Conservation (phyloP, 1,140 invertebrate genomes). For the Leptinotarsa texana region DNA sequence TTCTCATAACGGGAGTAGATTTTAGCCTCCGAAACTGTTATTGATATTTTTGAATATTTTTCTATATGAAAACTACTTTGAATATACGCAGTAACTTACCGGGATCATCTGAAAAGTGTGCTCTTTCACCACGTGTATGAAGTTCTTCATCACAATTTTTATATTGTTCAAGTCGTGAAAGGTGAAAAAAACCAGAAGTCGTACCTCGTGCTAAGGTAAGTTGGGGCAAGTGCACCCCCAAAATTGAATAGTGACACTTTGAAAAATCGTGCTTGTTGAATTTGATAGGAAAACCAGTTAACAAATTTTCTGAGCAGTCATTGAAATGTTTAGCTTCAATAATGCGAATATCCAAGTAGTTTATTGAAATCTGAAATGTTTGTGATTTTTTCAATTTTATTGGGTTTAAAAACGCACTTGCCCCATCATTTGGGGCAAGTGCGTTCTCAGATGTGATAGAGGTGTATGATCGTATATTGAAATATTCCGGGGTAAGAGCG, state of each 20-base stretch:
- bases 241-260: constrained; percentile 9
- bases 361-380: constrained; percentile 19
- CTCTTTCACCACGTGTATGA: too few species aligned
- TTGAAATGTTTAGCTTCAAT: constrained; percentile 9
- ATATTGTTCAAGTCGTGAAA: too few species aligned
- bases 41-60: too few species aligned
- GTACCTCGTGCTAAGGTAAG: constrained; percentile 4
- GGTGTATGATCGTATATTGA: constrained; percentile 17
- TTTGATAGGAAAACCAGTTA: constrained; percentile 14
- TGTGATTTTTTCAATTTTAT: constrained; percentile 21
- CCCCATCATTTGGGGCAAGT: constrained; percentile 20
- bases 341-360: constrained; percentile 10
- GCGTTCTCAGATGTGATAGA: constrained; percentile 12
- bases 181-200: too few species aligned
- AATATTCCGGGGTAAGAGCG: constrained; percentile 23
- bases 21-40: too few species aligned
- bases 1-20: too few species aligned
- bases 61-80: too few species aligned
- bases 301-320: constrained; percentile 10
- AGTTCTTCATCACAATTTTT: too few species aligned
- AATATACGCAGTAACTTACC: too few species aligned
- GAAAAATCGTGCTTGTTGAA: constrained; percentile 10
- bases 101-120: too few species aligned
- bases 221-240: constrained; percentile 44
- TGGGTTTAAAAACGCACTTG: constrained; percentile 22